Evolutionary conservation across 37 sponge, comb jelly and placozoan species (phyloP).

Genomic region (Chondrilla cf. caribensis): DNA sequence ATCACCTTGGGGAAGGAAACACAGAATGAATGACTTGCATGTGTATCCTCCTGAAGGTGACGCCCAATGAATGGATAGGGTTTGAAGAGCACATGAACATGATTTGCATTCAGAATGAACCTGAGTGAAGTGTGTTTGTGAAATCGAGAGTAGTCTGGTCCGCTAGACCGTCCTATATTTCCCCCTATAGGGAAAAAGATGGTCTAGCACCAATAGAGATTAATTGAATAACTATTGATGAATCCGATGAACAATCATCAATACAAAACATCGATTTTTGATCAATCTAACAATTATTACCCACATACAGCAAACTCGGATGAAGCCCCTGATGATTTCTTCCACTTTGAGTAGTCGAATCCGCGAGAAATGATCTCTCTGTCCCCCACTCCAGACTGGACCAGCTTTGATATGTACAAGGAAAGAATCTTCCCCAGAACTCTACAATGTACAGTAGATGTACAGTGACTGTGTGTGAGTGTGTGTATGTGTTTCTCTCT

Average conservation of each 20-base stretch:
- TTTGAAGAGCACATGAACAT: too few relatives aligned
- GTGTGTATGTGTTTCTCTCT: too few relatives aligned
- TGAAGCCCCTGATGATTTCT: conserved; percentile 15
- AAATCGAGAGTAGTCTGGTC: too few relatives aligned
- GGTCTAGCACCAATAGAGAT: background rate
- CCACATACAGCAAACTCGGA: background rate
- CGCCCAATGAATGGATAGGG: too few relatives aligned
- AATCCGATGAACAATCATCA: too few relatives aligned
- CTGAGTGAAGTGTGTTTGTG: too few relatives aligned
- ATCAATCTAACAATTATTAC: background rate
- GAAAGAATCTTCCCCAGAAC: conserved; percentile 77
- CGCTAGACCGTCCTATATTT: background rate
- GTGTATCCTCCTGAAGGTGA: too few relatives aligned
- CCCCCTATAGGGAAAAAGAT: background rate
- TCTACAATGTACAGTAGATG: conserved; percentile 39
- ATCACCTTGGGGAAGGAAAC: too few relatives aligned
- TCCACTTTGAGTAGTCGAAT: conserved; percentile 73
- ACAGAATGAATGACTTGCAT: too few relatives aligned
- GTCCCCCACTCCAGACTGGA: conserved; percentile 31
- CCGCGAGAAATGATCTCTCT: conserved; percentile 28
- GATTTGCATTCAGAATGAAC: too few relatives aligned
- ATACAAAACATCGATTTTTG: background rate
- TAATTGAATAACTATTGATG: too few relatives aligned
- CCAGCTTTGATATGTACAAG: conserved; percentile 60
- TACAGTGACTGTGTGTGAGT: too few relatives aligned